Evolutionary conservation across 2,888 invertebrate genomes (phyloP), one percentile per base, ranked within the genome.

Genomic region (Coecobrya sp.): DNA sequence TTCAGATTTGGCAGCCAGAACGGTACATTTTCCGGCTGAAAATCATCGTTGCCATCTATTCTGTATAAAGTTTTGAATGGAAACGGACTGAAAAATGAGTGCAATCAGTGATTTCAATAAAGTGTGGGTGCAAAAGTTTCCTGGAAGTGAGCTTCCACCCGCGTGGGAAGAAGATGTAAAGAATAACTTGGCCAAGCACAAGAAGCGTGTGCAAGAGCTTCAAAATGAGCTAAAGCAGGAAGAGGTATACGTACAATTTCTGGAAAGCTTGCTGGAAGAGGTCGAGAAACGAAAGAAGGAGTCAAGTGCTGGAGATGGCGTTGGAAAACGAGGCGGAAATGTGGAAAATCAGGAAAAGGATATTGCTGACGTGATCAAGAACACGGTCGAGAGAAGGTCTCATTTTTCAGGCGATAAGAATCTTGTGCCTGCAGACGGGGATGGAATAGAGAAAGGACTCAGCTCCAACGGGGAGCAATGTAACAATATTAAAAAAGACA

Each of bases 81-180:
- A 92, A 13, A 76, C 70, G 22, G 36, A 52, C 16, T 62, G 22
- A 73, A 92, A 87, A 59, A 95, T 95, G 95, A 95, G 95, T 94
- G 95, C 95, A 70, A 95, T 95, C 55, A 94, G 93, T 76, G 95
- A 95, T 79, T 94, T 95, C 70, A 94, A 94, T 52, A 97, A 98
- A 96, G 97, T 98, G 96, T 98, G 98, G 98, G 97, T 97, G 96
- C 97, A 98, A 96, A 97, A 98, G 95, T 98, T 98, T 97, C 98
- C 98, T 95, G 98, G 98, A 95, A 98, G 98, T 96, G 97, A 98
- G 95, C 96, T 98, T 95, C 98, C 98, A 96, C 98, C 98, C 96
- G 98, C 98, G 96, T 98, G 98, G 98, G 98, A 98, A 96, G 98
- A 98, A 96, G 98, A 98, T 96, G 98, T 98, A 95, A 97, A 98